Percentiles rank a stretch among this genome's conserved stretches.
Conservation (phyloP, 2,888 invertebrate genomes). For the Caenorhabditis doughertyi region DNA sequence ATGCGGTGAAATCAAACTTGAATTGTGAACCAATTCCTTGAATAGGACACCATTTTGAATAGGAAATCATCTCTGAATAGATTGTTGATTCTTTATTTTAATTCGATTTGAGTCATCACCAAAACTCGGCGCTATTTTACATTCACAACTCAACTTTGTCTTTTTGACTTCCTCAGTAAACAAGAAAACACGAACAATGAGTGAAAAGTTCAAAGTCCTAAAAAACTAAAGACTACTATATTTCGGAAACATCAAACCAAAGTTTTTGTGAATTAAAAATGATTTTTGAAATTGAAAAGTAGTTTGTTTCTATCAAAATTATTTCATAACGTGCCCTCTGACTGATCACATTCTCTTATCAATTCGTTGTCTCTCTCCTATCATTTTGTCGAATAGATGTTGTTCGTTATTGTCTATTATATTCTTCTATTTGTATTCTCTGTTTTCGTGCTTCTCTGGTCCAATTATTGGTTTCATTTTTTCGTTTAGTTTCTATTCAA, state of each 20-base stretch:
- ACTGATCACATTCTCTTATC: slow-evolving; percentile 18
- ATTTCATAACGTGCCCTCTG: neutral
- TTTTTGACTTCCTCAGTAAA: too few relatives aligned
- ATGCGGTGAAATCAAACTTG: too few relatives aligned
- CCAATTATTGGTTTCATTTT: slow-evolving; percentile 38
- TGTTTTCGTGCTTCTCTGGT: slow-evolving; percentile 44
- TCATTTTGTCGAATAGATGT: slow-evolving; percentile 9
- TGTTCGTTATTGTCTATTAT: slow-evolving; percentile 25
- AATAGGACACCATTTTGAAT: too few relatives aligned
- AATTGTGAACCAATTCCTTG: too few relatives aligned
- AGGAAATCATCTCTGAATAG: too few relatives aligned
- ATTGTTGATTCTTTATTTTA: too few relatives aligned
- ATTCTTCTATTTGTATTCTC: slow-evolving; percentile 49
- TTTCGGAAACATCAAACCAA: neutral
- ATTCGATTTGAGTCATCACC: too few relatives aligned
- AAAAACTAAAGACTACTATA: neutral
- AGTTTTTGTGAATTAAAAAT: neutral
- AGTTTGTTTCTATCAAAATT: neutral
- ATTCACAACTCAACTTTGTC: too few relatives aligned
- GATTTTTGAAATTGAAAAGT: neutral
- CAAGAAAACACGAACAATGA: neutral
- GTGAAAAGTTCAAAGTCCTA: neutral
- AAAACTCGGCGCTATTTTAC: too few relatives aligned
- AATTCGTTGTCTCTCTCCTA: neutral
- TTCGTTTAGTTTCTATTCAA: neutral